These are phyloP conservation scores for Pimpla rufipes DNA, from an alignment of 2,888 invertebrate genomes.

Conservation along the genomic window DNA sequence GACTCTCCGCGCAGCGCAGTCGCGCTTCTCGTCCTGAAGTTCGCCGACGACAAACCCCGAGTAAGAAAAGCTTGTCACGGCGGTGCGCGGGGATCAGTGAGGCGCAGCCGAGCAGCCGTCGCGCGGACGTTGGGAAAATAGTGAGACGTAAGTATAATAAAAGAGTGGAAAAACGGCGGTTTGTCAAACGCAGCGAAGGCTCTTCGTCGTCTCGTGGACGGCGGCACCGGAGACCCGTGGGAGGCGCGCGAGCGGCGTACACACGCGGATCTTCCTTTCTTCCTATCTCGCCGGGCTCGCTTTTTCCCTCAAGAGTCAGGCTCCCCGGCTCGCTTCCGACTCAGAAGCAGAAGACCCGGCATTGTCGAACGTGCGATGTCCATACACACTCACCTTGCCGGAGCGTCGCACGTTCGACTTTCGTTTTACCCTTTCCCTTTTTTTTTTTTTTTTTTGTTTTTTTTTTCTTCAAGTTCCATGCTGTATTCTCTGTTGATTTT, in stretches of 20 bases:
- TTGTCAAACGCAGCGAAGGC: conserved; percentile 61
- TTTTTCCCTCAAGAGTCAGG: conserved; percentile 27
- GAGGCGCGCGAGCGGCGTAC: neutral
- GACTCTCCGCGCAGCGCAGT: conserved; percentile 39
- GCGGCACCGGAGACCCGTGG: conserved; percentile 19
- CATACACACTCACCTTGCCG: conserved; percentile 2
- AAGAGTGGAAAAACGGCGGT: conserved; percentile 47
- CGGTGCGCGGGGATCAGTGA: neutral
- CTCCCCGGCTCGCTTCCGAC: neutral
- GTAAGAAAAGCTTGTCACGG: neutral
- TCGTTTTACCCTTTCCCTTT: neutral
- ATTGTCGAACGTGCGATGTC: conserved; percentile 28
- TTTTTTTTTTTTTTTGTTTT: neutral
- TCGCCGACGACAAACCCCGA: conserved; percentile 45
- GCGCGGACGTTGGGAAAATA: conserved; percentile 25
- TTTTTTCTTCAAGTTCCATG: neutral
- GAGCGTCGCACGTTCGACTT: neutral
- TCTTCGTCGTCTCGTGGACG: conserved; percentile 36
- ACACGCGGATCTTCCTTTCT: conserved; percentile 38
- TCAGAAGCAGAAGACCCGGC: conserved; percentile 9
- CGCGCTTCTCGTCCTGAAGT: conserved; percentile 59
- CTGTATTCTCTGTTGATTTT: conserved; percentile 20
- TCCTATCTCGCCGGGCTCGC: conserved; percentile 3
- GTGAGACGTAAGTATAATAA: conserved; percentile 39
- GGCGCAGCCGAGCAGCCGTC: conserved; percentile 15